Base-by-base conservation (phyloP, 2,113 vertebrate genomes). In the Micromys minutus region DNA sequence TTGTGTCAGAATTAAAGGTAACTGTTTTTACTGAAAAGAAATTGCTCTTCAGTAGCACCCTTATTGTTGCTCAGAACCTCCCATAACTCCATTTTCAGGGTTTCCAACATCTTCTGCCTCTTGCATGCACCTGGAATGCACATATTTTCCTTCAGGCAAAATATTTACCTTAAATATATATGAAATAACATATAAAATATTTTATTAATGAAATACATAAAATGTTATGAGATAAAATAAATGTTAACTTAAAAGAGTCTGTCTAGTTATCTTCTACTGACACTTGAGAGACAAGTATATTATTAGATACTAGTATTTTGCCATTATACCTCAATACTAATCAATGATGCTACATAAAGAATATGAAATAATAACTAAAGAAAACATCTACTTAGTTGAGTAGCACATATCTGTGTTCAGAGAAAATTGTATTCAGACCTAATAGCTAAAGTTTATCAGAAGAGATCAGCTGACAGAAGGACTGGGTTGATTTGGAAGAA, bases 21-120 rank as follows among this genome's bases (percentile, higher is more conserved):
- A 21, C 61, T 59, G 26, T 55, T 92, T 97, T 94, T 92, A 89
- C 63, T 52, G 52, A 65, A 65, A 69, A 34, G 31, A 69, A 71
- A 71, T 55, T 55, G 9, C 4, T 79, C 50, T 52, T 79, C 9
- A 79, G 47, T 79, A 55, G 8, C 34, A 52, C 31, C 34, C 47
- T 11, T 7, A 52, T 79, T 17, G 17, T 79, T 3, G 31, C 31
- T 77, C 4, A 55, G 17, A 55, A 79, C 0, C 16, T 79, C 34
- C 31, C 31, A 4, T 52, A 77, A 52, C 3, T 52, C 31, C 16
- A 50, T 1, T 21, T 77, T 52, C 31, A 31, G 34, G 31, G 17
- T 1, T 55, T 21, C 9, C 50, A 79, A 36, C 4, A 75, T 16
- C 76, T 52, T 52, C 7, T 36, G 50, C 29, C 15, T 31, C 50